A percentile compares a stretch with the other conserved stretches of the same genome.
phyloP scores from a whole-genome alignment of 1,140 invertebrate genomes.

The Mya arenaria region DNA sequence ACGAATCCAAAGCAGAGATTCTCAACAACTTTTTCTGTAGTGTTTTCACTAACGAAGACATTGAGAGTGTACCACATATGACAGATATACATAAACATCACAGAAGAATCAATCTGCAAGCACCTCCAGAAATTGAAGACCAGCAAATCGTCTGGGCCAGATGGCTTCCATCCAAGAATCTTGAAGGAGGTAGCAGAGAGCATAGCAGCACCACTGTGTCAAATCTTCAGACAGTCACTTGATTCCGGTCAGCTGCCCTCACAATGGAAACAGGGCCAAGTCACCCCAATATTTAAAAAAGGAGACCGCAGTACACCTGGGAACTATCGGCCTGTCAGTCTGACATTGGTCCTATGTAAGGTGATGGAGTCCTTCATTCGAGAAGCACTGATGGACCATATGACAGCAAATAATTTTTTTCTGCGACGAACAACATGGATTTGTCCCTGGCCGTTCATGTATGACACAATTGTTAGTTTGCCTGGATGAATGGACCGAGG shows the following conservation, averaged over 20 bases:
- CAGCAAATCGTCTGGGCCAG: conserved; percentile 19
- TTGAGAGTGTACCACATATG: no score
- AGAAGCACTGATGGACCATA: neutral
- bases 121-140: no score
- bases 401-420: conserved; percentile 13
- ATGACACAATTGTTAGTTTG: no score
- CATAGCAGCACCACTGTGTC: neutral
- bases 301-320: neutral
- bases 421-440: no score
- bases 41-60: no score
- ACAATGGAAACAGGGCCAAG: conserved; percentile 29
- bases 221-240: conserved; percentile 24
- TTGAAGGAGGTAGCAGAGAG: neutral
- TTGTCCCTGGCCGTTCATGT: no score
- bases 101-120: no score
- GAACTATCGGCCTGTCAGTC: conserved; percentile 40
- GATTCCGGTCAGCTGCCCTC: conserved; percentile 4
- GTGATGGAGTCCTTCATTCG: conserved; percentile 24
- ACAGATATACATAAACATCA: no score
- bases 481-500: no score
- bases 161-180: conserved; percentile 14
- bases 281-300: conserved; percentile 46
- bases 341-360: conserved; percentile 28
- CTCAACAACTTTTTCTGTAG: no score
- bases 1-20: no score